phyloP scores from a whole-genome alignment of 1,140 invertebrate species.

The Carposina sasakii region DNA sequence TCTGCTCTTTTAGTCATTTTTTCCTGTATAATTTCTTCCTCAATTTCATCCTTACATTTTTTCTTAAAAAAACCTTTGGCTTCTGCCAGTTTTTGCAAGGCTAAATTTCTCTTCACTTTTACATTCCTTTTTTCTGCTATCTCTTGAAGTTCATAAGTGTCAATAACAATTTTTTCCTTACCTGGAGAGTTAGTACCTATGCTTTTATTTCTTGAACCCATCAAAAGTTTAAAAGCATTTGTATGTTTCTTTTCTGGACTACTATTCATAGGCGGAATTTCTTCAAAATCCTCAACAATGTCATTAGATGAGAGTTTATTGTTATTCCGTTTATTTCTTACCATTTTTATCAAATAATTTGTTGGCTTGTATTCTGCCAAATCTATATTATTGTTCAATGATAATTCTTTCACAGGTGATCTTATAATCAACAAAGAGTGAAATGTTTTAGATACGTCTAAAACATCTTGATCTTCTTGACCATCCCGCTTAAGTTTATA shows the following conservation, averaged over 20 bases:
- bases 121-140: constrained; percentile 45
- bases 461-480: constrained; percentile 52
- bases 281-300: neutral
- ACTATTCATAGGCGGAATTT: neutral
- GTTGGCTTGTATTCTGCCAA: constrained; percentile 25
- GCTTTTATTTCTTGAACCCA: constrained; percentile 75
- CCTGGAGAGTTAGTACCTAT: constrained; percentile 76
- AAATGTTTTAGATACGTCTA: constrained; percentile 53
- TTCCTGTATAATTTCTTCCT: constrained; percentile 68
- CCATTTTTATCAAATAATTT: constrained; percentile 60
- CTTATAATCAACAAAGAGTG: constrained; percentile 41
- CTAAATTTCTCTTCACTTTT: constrained; percentile 67
- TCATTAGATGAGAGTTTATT: constrained; percentile 5
- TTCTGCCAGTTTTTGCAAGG: constrained; percentile 75
- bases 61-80: constrained; percentile 73
- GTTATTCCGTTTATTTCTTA: constrained; percentile 28
- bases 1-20: constrained; percentile 74
- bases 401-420: constrained; percentile 28
- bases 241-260: constrained; percentile 38
- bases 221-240: constrained; percentile 77
- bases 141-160: constrained; percentile 29
- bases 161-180: constrained; percentile 49
- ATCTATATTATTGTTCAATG: neutral
- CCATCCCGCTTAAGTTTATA: constrained; percentile 57
- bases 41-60: constrained; percentile 69